A percentile compares a stretch with the other conserved stretches of the same genome.
Conservation (phyloP, 2,888 invertebrate species). For the Drepana falcataria region DNA sequence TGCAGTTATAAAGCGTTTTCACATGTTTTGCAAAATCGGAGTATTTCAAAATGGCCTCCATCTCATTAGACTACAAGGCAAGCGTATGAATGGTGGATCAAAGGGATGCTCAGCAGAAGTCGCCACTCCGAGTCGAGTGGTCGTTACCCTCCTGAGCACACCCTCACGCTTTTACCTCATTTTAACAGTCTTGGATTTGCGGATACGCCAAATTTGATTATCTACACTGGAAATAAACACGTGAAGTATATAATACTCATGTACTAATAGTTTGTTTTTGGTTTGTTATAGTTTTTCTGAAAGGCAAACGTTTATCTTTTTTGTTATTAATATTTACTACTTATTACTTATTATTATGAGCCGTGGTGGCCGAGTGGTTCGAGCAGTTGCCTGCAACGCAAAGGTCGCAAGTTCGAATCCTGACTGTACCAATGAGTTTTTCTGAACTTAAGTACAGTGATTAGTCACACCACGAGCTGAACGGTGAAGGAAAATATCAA, state of each 20-base stretch:
- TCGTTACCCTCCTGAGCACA: conserved; percentile 47
- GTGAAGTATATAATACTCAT: conserved; percentile 10
- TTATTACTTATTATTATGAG: no score
- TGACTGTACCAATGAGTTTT: no score
- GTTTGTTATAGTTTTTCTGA: not conserved
- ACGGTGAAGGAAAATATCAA: no score
- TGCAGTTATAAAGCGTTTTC: not conserved
- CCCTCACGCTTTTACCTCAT: conserved; percentile 44
- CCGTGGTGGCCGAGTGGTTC: no score
- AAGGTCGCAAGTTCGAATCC: no score
- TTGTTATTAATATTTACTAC: no score
- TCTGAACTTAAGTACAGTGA: no score
- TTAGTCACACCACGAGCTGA: no score
- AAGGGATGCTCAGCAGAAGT: conserved; percentile 61
- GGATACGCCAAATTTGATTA: conserved; percentile 42
- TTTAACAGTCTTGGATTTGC: conserved; percentile 39
- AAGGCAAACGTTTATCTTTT: no score
- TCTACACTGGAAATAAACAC: conserved; percentile 27
- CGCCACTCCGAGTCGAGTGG: conserved; percentile 49
- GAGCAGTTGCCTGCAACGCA: no score
- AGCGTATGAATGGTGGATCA: conserved; percentile 57
- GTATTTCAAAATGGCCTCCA: conserved; percentile 38
- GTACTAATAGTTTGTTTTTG: conserved; percentile 11
- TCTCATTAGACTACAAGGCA: conserved; percentile 53
- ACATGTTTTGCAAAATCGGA: conserved; percentile 7